A percentile compares a stretch with the other conserved stretches of the same genome.
These are phyloP conservation scores for Vidua chalybeata DNA, from an alignment of 2,113 vertebrate species.

Conservation along the genomic window DNA sequence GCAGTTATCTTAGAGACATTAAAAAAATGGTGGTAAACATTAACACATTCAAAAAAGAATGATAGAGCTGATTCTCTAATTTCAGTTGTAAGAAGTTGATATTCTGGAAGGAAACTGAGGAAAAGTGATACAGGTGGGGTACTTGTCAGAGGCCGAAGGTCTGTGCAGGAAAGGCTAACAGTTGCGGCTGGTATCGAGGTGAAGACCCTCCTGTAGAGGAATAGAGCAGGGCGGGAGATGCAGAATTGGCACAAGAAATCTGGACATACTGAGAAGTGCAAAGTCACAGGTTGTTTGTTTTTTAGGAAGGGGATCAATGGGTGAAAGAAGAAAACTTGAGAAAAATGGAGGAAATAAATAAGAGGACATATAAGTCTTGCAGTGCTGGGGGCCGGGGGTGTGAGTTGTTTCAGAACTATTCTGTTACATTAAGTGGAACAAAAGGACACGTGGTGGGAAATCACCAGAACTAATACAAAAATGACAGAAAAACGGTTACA, in stretches of 20 bases:
- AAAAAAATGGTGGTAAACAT: not conserved
- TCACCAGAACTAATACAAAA: not conserved
- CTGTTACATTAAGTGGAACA: not conserved
- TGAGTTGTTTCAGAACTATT: not conserved
- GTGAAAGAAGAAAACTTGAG: not conserved
- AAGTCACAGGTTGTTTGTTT: not conserved
- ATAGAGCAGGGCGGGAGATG: not conserved
- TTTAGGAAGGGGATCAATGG: not conserved
- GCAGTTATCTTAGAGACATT: not conserved
- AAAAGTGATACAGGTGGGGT: not conserved
- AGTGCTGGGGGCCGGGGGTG: rapidly evolving
- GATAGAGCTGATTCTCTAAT: not conserved
- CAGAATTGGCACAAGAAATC: not conserved
- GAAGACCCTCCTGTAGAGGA: not conserved
- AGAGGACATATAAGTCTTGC: not conserved
- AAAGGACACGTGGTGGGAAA: not conserved
- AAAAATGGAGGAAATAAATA: not conserved
- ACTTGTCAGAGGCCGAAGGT: not conserved
- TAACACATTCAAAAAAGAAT: not conserved
- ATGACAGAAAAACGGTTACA: not conserved
- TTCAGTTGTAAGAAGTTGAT: not conserved
- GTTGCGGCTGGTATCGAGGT: not conserved
- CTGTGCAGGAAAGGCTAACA: not conserved
- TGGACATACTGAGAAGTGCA: not conserved
- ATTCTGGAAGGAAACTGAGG: not conserved